Conservation (phyloP, 2,797 vertebrate species). For the Tokudaia tokunoshimensis region DNA sequence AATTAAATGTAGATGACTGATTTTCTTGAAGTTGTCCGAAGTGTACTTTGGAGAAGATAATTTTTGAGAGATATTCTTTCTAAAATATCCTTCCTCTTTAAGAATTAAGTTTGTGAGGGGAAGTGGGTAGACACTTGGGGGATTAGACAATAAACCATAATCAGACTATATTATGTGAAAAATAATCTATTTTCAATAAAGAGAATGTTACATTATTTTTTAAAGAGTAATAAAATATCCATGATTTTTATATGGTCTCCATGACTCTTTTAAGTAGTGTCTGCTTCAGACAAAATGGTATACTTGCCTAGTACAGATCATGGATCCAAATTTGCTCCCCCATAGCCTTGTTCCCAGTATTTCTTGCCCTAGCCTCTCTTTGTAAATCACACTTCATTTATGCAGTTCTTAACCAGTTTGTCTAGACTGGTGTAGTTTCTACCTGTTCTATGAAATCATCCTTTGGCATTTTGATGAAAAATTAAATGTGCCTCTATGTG, state of each 20-base stretch:
- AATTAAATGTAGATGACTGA: background rate
- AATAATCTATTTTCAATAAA: background rate
- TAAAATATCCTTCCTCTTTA: background rate
- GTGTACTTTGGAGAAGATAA: background rate
- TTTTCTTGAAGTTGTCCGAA: background rate
- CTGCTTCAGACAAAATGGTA: background rate
- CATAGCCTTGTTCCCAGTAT: background rate
- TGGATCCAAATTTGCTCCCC: background rate
- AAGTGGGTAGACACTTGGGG: background rate
- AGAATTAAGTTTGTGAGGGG: background rate
- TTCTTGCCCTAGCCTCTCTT: background rate
- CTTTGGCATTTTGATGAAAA: background rate
- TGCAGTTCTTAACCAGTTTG: background rate
- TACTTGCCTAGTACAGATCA: background rate
- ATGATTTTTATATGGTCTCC: background rate
- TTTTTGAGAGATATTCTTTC: background rate
- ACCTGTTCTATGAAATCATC: background rate
- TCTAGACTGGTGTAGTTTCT: background rate
- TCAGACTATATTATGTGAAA: background rate
- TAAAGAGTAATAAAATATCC: background rate
- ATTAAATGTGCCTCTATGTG: background rate
- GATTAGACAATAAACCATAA: background rate
- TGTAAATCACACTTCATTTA: background rate
- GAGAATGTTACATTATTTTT: background rate
- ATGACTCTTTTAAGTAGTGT: constrained; percentile 21